Evolutionary conservation across 2,113 vertebrate species (phyloP), one percentile per base, ranked within the genome.

Genomic region (Alexandromys fortis): DNA sequence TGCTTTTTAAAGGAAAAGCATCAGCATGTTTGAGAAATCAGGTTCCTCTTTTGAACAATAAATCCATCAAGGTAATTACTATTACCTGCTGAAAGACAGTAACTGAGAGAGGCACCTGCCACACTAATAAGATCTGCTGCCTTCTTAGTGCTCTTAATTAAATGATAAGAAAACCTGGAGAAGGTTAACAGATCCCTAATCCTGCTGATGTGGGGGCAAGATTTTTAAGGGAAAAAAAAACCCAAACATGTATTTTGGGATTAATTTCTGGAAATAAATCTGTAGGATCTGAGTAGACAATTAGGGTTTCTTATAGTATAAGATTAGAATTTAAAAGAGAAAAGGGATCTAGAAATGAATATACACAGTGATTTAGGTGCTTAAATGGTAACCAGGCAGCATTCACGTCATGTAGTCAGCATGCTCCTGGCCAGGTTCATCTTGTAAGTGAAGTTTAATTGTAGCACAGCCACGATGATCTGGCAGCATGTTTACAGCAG

Each of bases 401-500:
- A 35, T 47, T 95, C 88, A 68, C 35, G 26, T 90, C 35, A 52
- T 30, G 26, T 65, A 49, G 49, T 55, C 14, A 63, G 45, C 24
- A 72, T 24, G 91, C 67, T 81, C 28, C 49, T 83, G 19, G 28
- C n/a, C 49, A 45, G 35, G 76, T 58, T 95, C 61, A 76, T 91
- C 83, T 96, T 93, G 28, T 91, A 82, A 91, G 28, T 96, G 79
- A 88, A 95, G 58, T 96, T 93, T 94, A 82, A 85, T 61, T 95
- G 78, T 67, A n/a, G 38, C 28, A 85, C 19, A 72, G 72, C 75
- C 35, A 72, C 7, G n/a, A 21, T 45, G 28, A 45, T 82, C 33
- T 77, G 75, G 42, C 58, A 78, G 11, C 24, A 33, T 89, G 78
- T 47, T 87, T 92, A 33, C 13, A 24, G 9, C 24, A 70, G 61